Percentiles rank a stretch among this genome's conserved stretches.
Conservation (phyloP, 1,140 invertebrate genomes). For the Eurosta solidaginis region DNA sequence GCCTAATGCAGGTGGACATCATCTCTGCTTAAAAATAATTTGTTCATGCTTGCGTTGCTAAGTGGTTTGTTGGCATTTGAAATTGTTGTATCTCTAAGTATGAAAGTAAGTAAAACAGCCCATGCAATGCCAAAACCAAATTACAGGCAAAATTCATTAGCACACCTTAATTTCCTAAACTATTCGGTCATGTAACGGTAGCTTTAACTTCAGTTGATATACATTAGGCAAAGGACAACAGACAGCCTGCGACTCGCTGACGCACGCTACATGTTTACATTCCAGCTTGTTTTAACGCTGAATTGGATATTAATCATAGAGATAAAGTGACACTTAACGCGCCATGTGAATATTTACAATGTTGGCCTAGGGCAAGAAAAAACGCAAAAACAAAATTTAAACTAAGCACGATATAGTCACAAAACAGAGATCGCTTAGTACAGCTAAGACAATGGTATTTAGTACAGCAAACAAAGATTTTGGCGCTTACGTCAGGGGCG, state of each 20-base stretch:
- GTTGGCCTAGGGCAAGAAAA: neutral
- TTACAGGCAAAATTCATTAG: conserved; percentile 22
- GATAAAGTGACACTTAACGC: conserved; percentile 27
- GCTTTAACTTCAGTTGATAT: neutral
- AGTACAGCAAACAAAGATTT: too few species aligned
- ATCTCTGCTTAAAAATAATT: neutral
- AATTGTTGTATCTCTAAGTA: neutral
- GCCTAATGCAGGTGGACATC: neutral
- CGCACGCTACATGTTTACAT: neutral
- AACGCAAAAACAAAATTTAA: conserved; percentile 30
- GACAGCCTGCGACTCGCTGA: neutral
- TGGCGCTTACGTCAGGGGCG: too few species aligned
- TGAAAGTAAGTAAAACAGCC: neutral
- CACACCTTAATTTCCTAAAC: conserved; percentile 18
- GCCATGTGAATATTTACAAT: conserved; percentile 23
- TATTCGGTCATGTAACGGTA: neutral
- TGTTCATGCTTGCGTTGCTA: neutral
- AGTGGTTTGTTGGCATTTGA: conserved; percentile 1
- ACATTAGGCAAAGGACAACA: neutral
- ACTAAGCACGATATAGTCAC: neutral
- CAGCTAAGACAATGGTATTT: too few species aligned
- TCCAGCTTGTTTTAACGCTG: neutral
- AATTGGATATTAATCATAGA: conserved; percentile 26
- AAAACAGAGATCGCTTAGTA: neutral
- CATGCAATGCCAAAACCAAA: conserved; percentile 3